A percentile compares a stretch with the other conserved stretches of the same genome.
Evolutionary conservation across 2,113 vertebrate species (phyloP).

Genomic region (Herpailurus yagouaroundi): DNA sequence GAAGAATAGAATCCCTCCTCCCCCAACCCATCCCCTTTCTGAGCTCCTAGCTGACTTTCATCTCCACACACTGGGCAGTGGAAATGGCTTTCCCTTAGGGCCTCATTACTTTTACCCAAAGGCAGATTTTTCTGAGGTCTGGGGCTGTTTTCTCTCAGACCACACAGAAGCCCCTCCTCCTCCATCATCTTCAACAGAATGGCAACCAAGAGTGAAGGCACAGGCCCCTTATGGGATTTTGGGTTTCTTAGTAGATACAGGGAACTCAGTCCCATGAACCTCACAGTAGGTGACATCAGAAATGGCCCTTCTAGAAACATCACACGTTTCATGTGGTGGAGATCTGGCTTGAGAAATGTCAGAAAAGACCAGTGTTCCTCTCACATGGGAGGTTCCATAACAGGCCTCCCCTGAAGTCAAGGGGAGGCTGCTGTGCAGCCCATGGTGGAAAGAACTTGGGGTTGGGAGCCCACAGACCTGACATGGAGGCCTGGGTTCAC

Average conservation of each 20-base stretch:
- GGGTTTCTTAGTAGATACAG: not conserved
- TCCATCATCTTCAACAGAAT: not conserved
- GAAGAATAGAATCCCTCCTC: not conserved
- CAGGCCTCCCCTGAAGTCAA: not conserved
- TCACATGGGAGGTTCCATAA: fast-evolving
- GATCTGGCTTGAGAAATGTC: not conserved
- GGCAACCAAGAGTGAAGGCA: not conserved
- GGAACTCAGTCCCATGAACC: not conserved
- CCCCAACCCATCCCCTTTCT: not conserved
- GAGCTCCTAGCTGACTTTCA: not conserved
- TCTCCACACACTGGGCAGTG: fast-evolving
- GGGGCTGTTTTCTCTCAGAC: not conserved
- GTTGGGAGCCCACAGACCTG: not conserved
- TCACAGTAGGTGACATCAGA: not conserved
- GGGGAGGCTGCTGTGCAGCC: no score
- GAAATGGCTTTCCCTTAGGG: not conserved
- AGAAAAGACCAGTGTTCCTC: not conserved
- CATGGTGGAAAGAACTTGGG: not conserved
- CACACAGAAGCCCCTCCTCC: not conserved
- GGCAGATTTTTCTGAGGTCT: not conserved
- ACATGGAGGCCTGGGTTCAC: not conserved
- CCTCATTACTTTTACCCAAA: not conserved
- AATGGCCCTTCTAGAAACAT: not conserved
- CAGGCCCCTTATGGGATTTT: not conserved
- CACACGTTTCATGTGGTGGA: not conserved